phyloP scores from a whole-genome alignment of 2,888 invertebrate genomes.

The Clistopyga incitator region DNA sequence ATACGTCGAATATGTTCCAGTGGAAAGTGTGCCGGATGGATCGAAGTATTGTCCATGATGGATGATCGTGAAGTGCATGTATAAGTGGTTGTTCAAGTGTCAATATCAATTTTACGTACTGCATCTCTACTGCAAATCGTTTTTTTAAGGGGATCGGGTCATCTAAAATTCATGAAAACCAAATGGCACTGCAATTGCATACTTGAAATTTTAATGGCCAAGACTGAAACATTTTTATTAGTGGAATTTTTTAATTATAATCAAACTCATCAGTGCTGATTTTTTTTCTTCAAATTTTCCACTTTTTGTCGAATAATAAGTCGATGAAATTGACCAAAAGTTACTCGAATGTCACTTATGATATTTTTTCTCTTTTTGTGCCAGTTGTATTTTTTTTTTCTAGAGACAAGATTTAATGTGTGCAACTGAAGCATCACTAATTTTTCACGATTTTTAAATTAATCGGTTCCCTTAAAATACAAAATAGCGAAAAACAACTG shows the following conservation, averaged over 20 bases:
- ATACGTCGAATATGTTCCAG: slow-evolving; percentile 2
- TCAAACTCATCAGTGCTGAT: too few relatives aligned
- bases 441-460: background rate
- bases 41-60: background rate
- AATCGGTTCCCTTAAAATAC: background rate
- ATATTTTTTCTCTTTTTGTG: too few relatives aligned
- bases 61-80: slow-evolving; percentile 30
- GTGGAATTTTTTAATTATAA: too few relatives aligned
- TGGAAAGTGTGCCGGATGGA: background rate
- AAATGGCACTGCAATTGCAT: background rate
- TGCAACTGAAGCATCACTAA: background rate
- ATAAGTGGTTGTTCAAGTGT: slow-evolving; percentile 18
- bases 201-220: background rate
- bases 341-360: too few relatives aligned
- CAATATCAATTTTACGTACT: background rate
- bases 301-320: too few relatives aligned
- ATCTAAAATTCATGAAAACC: background rate
- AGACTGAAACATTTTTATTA: too few relatives aligned
- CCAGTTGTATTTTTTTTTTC: too few relatives aligned
- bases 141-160: background rate
- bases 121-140: too few relatives aligned
- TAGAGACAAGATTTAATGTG: background rate
- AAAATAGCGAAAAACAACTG: background rate
- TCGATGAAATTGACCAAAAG: too few relatives aligned
- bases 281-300: too few relatives aligned